Percentiles rank a stretch among this genome's conserved stretches.
phyloP scores from a whole-genome alignment of 2,888 invertebrate species.

The Pemphredon lugubris region DNA sequence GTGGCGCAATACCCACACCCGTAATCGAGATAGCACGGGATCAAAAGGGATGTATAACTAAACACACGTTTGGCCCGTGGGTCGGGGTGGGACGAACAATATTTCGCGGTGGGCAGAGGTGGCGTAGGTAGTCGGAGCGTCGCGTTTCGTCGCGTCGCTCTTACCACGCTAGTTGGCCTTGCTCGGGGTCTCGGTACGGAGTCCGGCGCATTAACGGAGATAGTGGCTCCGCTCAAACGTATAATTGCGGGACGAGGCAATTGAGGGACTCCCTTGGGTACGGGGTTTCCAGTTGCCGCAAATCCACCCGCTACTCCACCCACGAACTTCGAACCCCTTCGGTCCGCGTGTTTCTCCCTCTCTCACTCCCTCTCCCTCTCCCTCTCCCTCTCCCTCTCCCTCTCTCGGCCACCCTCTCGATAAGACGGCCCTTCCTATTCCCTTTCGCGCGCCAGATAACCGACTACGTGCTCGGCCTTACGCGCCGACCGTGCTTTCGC shows the following conservation, averaged over 20 bases:
- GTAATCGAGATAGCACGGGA: constrained; percentile 64
- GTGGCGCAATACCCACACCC: constrained; percentile 35
- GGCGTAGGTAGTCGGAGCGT: constrained; percentile 32
- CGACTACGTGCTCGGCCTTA: constrained; percentile 68
- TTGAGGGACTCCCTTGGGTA: constrained; percentile 77
- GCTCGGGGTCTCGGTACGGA: constrained; percentile 66
- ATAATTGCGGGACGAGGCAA: constrained; percentile 79
- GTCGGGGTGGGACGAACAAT: constrained; percentile 64
- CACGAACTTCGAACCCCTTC: constrained; percentile 68
- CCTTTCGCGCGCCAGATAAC: constrained; percentile 68
- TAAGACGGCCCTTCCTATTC: constrained; percentile 68
- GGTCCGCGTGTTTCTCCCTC: constrained; percentile 65
- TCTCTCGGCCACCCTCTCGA: constrained; percentile 66
- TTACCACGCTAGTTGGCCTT: constrained; percentile 62
- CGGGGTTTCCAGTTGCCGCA: constrained; percentile 67
- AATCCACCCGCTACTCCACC: constrained; percentile 62
- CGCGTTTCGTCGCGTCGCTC: constrained; percentile 33
- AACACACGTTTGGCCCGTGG: constrained; percentile 62
- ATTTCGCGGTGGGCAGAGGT: constrained; percentile 65
- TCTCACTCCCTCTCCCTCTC: constrained; percentile 62
- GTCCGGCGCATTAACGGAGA: constrained; percentile 79
- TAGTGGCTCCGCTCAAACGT: constrained; percentile 79
- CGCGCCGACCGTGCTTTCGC: constrained; percentile 49
- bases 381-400: constrained; percentile 54
- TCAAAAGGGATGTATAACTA: constrained; percentile 60